A percentile compares a stretch with the other conserved stretches of the same genome.
Evolutionary conservation across 2,113 vertebrate genomes (phyloP).

Genomic region (Malaclemys terrapin): DNA sequence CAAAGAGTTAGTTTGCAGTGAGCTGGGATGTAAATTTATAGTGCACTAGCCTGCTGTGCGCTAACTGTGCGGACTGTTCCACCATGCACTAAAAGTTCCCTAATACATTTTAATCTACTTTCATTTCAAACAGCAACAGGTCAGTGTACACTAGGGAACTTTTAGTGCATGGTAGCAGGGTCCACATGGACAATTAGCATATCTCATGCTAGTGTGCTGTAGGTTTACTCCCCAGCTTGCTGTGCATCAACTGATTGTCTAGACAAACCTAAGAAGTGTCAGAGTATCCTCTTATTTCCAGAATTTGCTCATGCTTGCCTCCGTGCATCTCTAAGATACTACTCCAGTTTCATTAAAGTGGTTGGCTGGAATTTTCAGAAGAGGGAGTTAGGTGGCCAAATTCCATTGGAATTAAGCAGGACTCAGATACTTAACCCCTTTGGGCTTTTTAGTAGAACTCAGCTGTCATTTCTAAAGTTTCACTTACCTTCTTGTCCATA

Average conservation of each 20-base stretch:
- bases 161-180: neutral
- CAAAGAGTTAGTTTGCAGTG: neutral
- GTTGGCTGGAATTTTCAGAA: neutral
- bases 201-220: neutral
- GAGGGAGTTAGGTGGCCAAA: neutral
- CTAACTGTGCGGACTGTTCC: neutral
- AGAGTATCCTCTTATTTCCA: neutral
- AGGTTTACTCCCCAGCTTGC: neutral
- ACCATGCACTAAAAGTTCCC: neutral
- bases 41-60: neutral
- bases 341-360: neutral
- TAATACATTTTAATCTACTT: neutral
- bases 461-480: neutral
- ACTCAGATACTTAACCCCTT: neutral
- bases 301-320: neutral
- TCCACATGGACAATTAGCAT: neutral
- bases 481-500: neutral
- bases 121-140: neutral
- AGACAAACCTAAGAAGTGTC: neutral
- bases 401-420: fast-evolving
- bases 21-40: neutral
- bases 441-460: neutral
- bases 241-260: neutral
- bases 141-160: neutral
- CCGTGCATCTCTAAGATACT: neutral